Conservation (phyloP, 2,113 vertebrate genomes). For the Xenopus laevis region DNA sequence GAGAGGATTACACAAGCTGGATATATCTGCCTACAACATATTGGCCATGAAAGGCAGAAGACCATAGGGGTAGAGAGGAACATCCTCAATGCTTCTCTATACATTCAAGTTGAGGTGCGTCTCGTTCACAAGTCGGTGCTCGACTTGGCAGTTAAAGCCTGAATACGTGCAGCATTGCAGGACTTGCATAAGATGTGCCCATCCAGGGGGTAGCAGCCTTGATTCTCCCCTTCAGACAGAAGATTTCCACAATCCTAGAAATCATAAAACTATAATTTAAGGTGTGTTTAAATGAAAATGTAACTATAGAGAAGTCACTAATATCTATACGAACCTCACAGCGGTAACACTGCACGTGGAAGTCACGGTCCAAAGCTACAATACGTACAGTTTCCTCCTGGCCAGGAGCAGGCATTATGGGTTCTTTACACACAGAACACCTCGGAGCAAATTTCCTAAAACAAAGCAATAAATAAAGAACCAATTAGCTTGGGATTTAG, state of each 20-base stretch:
- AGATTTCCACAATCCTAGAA: constrained; percentile 87
- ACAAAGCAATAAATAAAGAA: not conserved
- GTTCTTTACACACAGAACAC: constrained; percentile 91
- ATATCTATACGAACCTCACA: constrained; percentile 78
- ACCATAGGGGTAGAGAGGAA: constrained; percentile 48
- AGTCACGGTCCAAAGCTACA: constrained; percentile 93
- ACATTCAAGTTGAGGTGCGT: constrained; percentile 23
- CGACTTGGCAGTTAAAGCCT: constrained; percentile 92
- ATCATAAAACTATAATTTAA: too few species aligned
- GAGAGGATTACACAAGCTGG: not conserved
- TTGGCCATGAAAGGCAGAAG: constrained; percentile 1
- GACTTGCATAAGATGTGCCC: constrained; percentile 95
- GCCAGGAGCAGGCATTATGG: constrained; percentile 93
- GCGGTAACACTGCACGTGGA: constrained; percentile 95
- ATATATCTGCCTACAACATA: constrained; percentile 7
- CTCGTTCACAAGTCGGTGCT: constrained; percentile 91
- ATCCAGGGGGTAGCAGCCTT: constrained; percentile 96
- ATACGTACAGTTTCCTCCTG: constrained; percentile 98
- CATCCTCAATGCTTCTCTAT: constrained; percentile 11
- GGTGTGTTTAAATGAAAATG: too few species aligned
- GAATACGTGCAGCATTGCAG: constrained; percentile 91
- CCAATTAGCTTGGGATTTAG: too few species aligned
- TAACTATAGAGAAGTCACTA: not conserved
- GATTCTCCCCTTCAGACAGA: constrained; percentile 94
- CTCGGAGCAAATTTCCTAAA: constrained; percentile 93